A percentile compares a stretch with the other conserved stretches of the same genome.
These are phyloP conservation scores for Druon quercuslanigerum DNA, from an alignment of 1,140 invertebrate species.

Conservation along the genomic window DNA sequence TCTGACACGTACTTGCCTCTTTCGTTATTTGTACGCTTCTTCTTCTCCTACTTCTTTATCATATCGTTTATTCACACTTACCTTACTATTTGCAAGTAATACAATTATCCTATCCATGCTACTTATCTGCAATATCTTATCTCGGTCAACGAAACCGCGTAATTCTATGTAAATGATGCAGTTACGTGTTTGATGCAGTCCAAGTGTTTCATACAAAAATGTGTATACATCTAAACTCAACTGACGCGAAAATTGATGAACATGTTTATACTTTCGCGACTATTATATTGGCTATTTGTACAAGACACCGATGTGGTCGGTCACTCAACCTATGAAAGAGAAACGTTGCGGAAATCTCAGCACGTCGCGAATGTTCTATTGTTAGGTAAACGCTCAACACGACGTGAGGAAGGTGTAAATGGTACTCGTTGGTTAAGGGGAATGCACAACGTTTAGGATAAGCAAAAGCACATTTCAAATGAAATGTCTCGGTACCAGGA, in stretches of 20 bases:
- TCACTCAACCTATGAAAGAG: background rate
- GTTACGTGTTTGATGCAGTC: too few relatives aligned
- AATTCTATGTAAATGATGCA: too few relatives aligned
- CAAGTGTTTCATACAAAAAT: too few relatives aligned
- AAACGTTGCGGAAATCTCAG: slow-evolving; percentile 14
- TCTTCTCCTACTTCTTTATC: too few relatives aligned
- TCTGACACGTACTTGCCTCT: too few relatives aligned
- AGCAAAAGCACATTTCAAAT: background rate
- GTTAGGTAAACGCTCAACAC: slow-evolving; percentile 13
- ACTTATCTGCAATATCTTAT: too few relatives aligned
- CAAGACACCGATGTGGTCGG: background rate
- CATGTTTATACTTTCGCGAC: background rate
- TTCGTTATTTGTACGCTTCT: too few relatives aligned
- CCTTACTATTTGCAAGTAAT: too few relatives aligned
- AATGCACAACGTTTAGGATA: background rate
- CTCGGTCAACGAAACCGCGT: too few relatives aligned
- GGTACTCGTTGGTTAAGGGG: slow-evolving; percentile 17
- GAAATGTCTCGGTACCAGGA: background rate
- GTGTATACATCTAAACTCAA: background rate
- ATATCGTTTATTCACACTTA: too few relatives aligned
- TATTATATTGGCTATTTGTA: slow-evolving; percentile 3
- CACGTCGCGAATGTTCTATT: slow-evolving; percentile 21
- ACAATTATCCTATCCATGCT: too few relatives aligned
- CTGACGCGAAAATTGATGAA: background rate
- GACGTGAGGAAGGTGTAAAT: slow-evolving; percentile 26